These are phyloP conservation scores for Lepidocyrtinus sp. DNA, from an alignment of 2,888 invertebrate genomes.

Conservation along the genomic window DNA sequence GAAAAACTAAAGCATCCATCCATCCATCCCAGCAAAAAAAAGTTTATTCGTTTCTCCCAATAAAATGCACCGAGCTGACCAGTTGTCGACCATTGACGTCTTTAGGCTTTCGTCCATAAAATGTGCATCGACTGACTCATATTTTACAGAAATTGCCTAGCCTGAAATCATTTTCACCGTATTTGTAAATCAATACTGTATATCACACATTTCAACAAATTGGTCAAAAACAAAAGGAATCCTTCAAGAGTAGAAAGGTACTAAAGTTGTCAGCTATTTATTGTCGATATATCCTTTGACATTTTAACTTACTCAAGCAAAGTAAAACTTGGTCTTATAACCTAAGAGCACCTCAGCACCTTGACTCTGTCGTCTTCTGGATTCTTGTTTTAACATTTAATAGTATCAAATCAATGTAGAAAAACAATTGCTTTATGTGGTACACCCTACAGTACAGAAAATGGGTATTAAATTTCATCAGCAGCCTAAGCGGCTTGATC, in stretches of 20 bases:
- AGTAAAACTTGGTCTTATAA: too few relatives aligned
- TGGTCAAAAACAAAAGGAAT: slow-evolving; percentile 14
- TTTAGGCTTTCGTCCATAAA: slow-evolving; percentile 47
- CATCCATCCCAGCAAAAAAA: slow-evolving; percentile 1
- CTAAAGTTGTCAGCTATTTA: neutral
- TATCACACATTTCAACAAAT: slow-evolving; percentile 45
- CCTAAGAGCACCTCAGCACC: neutral
- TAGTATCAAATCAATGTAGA: too few relatives aligned
- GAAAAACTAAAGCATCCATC: neutral
- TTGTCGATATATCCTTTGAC: slow-evolving; percentile 13
- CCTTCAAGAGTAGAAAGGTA: neutral
- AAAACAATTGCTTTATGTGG: too few relatives aligned
- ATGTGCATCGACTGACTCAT: slow-evolving; percentile 49
- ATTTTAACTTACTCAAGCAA: neutral
- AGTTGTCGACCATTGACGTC: slow-evolving; percentile 53
- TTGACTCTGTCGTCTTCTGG: slow-evolving; percentile 30
- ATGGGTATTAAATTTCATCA: slow-evolving; percentile 40
- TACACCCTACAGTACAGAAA: neutral
- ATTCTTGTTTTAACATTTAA: slow-evolving; percentile 20
- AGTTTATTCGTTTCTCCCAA: neutral
- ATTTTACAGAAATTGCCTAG: slow-evolving; percentile 48
- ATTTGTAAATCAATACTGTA: slow-evolving; percentile 53
- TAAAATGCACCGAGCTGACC: slow-evolving; percentile 25
- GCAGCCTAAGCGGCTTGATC: slow-evolving; percentile 14
- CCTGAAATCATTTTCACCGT: slow-evolving; percentile 54